A percentile compares a stretch with the other conserved stretches of the same genome.
These are phyloP conservation scores for Arctopsyche grandis DNA, from an alignment of 1,140 invertebrate species.

Conservation along the genomic window DNA sequence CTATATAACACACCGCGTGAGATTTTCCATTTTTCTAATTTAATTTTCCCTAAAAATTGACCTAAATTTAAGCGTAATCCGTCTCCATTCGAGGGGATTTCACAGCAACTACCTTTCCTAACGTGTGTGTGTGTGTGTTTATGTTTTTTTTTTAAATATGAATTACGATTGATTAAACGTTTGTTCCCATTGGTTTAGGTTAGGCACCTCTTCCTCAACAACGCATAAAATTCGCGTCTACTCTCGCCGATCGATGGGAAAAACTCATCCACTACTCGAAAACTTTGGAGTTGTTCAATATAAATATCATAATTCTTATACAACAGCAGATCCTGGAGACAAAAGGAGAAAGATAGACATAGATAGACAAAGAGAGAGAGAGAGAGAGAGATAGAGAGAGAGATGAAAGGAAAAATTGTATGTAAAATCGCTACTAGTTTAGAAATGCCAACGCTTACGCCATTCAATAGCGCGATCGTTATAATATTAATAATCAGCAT, in stretches of 20 bases:
- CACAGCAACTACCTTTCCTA: constrained; percentile 6
- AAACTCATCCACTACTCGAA: constrained; percentile 5
- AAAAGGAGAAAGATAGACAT: too few relatives aligned
- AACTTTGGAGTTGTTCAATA: background rate
- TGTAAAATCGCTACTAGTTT: constrained; percentile 33
- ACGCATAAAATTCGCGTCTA: background rate
- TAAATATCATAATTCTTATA: background rate
- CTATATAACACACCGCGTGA: constrained; percentile 14
- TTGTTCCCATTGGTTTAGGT: constrained; percentile 41
- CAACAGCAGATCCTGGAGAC: too few relatives aligned
- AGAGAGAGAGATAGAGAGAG: background rate
- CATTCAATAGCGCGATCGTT: constrained; percentile 16
- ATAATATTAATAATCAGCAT: background rate
- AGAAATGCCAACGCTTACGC: constrained; percentile 43
- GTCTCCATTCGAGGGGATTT: constrained; percentile 17
- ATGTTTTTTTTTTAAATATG: background rate
- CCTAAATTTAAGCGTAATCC: constrained; percentile 26
- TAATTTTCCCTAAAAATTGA: constrained; percentile 25
- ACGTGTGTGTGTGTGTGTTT: background rate
- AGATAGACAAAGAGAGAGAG: background rate
- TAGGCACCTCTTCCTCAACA: constrained; percentile 32
- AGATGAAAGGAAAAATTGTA: background rate
- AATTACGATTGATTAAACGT: constrained; percentile 24
- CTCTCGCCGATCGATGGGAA: constrained; percentile 1
- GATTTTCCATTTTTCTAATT: constrained; percentile 5